A percentile compares a stretch with the other conserved stretches of the same genome.
phyloP scores from a whole-genome alignment of 1,140 invertebrate species.

The Pseudoatta argentina region DNA sequence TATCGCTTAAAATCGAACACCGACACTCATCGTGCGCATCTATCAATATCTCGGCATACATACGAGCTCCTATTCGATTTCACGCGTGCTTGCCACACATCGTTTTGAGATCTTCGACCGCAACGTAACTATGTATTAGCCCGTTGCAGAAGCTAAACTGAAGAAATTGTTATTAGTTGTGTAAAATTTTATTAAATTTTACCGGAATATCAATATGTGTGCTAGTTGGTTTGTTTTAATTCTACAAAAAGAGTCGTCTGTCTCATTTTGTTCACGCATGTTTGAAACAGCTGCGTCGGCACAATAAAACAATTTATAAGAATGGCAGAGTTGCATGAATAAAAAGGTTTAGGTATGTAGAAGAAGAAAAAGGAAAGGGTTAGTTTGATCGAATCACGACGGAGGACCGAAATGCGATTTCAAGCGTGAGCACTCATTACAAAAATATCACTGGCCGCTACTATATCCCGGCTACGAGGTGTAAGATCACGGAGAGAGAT shows the following conservation, averaged over 20 bases:
- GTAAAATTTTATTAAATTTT: constrained; percentile 1
- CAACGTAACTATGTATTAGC: neutral
- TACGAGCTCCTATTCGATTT: constrained; percentile 33
- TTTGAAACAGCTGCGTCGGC: neutral
- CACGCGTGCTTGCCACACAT: constrained; percentile 11
- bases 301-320: neutral
- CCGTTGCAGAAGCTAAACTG: neutral
- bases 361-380: neutral
- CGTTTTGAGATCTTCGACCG: neutral
- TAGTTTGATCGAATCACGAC: constrained; percentile 70
- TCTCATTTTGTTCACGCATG: constrained; percentile 10
- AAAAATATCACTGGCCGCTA: constrained; percentile 53
- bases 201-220: neutral
- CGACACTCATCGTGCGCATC: neutral
- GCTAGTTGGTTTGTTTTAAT: neutral
- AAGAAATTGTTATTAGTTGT: constrained; percentile 7
- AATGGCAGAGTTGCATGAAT: neutral
- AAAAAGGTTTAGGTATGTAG: neutral
- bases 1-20: constrained; percentile 24
- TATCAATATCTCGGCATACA: constrained; percentile 1
- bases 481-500: constrained; percentile 43
- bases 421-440: constrained; percentile 70
- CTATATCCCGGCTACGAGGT: constrained; percentile 69
- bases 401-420: constrained; percentile 69
- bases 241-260: neutral